These are phyloP conservation scores for Latrodectus hesperus DNA, from an alignment of 2,888 invertebrate genomes.

Conservation along the genomic window DNA sequence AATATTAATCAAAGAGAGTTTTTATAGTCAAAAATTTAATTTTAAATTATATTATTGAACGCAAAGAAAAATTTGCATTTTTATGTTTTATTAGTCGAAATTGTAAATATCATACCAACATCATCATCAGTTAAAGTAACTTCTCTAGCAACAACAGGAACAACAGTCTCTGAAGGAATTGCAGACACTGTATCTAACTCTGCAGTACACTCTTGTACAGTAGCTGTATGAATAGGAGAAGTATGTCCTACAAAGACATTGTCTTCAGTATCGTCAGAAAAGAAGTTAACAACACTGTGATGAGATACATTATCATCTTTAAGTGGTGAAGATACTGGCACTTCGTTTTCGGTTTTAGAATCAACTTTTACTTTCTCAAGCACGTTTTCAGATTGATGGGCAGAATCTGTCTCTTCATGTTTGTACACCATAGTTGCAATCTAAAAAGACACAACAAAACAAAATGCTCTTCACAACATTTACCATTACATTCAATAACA, in stretches of 20 bases:
- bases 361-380: slow-evolving; percentile 10
- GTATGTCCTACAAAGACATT: slow-evolving; percentile 18
- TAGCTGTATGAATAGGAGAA: slow-evolving; percentile 81
- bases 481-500: too few species aligned
- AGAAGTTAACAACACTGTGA: slow-evolving; percentile 12
- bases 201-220: slow-evolving; percentile 87
- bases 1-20: too few species aligned
- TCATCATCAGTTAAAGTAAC: slow-evolving; percentile 92
- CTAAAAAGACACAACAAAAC: neutral
- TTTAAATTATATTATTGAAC: too few species aligned
- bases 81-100: neutral
- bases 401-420: neutral
- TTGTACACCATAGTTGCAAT: neutral
- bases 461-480: neutral
- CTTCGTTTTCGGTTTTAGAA: slow-evolving; percentile 15
- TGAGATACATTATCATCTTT: slow-evolving; percentile 36
- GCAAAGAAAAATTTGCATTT: too few species aligned
- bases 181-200: slow-evolving; percentile 91
- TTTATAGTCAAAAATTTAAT: too few species aligned
- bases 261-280: slow-evolving; percentile 22
- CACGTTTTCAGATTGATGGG: neutral
- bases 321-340: slow-evolving; percentile 12
- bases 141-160: slow-evolving; percentile 88
- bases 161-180: slow-evolving; percentile 83
- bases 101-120: slow-evolving; percentile 80